Conservation (phyloP, 2,888 invertebrate genomes). For the Drosophila anomalipes region DNA sequence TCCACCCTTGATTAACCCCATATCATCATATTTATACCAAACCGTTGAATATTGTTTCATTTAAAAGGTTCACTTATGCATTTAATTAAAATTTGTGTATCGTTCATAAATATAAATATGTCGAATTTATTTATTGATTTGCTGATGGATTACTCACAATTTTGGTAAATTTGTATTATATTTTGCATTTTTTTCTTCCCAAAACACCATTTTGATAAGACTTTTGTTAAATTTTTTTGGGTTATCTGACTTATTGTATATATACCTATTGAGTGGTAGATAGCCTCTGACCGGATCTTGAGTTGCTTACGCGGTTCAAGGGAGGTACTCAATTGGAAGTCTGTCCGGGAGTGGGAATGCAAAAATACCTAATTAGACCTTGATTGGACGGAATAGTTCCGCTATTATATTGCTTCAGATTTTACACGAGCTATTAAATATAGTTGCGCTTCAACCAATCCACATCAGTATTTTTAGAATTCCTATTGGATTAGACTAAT, state of each 20-base stretch:
- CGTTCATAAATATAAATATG: background rate
- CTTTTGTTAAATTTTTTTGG: constrained; percentile 17
- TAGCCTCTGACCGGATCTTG: constrained; percentile 39
- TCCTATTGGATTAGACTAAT: constrained; percentile 17
- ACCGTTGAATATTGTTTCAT: background rate
- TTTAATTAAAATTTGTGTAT: background rate
- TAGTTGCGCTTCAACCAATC: constrained; percentile 19
- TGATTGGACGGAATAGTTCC: constrained; percentile 55
- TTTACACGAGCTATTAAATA: background rate
- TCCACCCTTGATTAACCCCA: background rate
- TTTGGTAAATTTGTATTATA: background rate
- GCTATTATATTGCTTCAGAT: constrained; percentile 31
- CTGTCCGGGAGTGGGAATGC: constrained; percentile 14
- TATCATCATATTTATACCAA: background rate
- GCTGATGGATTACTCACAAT: background rate
- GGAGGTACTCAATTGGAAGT: constrained; percentile 16
- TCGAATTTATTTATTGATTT: background rate
- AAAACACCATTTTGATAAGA: constrained; percentile 35
- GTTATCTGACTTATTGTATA: constrained; percentile 42
- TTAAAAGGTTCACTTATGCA: background rate
- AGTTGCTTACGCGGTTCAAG: background rate
- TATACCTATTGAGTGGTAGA: constrained; percentile 42
- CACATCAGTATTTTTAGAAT: constrained; percentile 58
- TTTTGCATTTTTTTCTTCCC: background rate
- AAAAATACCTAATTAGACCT: constrained; percentile 14